Base-by-base conservation (phyloP, 2,113 vertebrate species). In the Marcusenius ussheri region DNA sequence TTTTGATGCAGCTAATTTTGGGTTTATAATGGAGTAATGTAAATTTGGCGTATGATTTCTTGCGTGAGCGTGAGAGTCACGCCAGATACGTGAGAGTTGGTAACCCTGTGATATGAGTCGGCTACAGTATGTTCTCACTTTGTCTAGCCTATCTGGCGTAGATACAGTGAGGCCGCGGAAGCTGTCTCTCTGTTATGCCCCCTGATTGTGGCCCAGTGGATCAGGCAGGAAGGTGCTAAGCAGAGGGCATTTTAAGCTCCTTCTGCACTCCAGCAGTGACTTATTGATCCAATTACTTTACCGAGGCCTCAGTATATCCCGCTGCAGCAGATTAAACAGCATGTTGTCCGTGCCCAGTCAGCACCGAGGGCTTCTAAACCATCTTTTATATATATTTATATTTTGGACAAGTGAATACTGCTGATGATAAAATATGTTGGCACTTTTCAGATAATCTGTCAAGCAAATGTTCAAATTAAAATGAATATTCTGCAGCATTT, bases 251-350 rank as follows among this genome's bases (percentile, higher is more conserved):
- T 5, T 50, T 39, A 80, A 83, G 47, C 35, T 83, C 50, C 31
- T 83, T 35, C 19, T 50, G 10, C 27, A 35, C 70, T 83, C 31
- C 47, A 42, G 31, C 70, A 83, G 47, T 50, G 47, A 49, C 35
- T 89, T 83, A 89, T 89, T 53, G 88, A 89, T 89, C 88, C 74
- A 89, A 24, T 53, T 83, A 83, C 49, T 83, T 74, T 27, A 45
- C 27, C 31, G 45, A 56, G 31, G 62, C 70, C 47, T 8, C 35
- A 3, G 17, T 56, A 19, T 27, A 49, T 74, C 35, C 39, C 24
- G 50, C 45, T 88, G 27, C 24, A 15, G 74, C 31, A 53, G 74
- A n/a, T 56, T 83, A 56, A 27, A 35, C 3, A n/a, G 56, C 50
- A 8, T 8, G 31, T 42, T 27, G 27, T 46, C 58, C 31, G 5